phyloP scores from a whole-genome alignment of 2,797 vertebrate genomes.

The Enteromius afrohamiltoni region DNA sequence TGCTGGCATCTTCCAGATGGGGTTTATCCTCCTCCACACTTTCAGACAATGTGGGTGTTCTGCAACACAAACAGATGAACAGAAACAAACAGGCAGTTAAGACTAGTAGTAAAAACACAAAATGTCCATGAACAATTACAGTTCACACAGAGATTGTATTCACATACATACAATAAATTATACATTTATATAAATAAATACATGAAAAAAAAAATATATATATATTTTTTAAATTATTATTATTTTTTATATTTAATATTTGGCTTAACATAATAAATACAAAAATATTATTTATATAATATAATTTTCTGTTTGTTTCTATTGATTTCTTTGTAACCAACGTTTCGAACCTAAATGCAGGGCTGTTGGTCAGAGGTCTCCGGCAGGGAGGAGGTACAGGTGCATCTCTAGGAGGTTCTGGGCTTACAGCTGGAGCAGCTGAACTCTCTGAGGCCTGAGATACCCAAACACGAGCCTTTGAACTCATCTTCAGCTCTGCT shows the following conservation, averaged over 20 bases:
- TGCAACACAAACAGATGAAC: slow-evolving; percentile 51
- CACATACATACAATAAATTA: no score
- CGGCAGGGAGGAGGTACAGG: slow-evolving; percentile 73
- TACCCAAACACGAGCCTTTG: slow-evolving; percentile 84
- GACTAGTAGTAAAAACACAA: not conserved
- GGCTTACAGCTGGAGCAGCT: slow-evolving; percentile 68
- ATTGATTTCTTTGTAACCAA: not conserved
- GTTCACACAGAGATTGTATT: not conserved
- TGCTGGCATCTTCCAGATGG: slow-evolving; percentile 72
- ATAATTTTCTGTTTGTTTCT: no score
- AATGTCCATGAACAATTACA: not conserved
- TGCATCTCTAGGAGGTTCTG: slow-evolving; percentile 70
- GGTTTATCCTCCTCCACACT: slow-evolving; percentile 80
- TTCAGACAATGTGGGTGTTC: slow-evolving; percentile 76
- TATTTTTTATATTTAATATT: no score
- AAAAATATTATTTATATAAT: no score
- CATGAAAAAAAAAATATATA: no score
- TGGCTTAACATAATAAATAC: no score
- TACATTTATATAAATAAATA: no score
- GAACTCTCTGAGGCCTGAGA: slow-evolving; percentile 67
- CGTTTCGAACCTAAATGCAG: slow-evolving; percentile 80
- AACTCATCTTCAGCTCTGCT: slow-evolving; percentile 86
- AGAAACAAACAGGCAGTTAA: not conserved
- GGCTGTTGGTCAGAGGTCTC: slow-evolving; percentile 79
- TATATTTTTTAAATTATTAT: no score